phyloP scores from a whole-genome alignment of 2,888 invertebrate genomes.

The Trissoscelio sp. region DNA sequence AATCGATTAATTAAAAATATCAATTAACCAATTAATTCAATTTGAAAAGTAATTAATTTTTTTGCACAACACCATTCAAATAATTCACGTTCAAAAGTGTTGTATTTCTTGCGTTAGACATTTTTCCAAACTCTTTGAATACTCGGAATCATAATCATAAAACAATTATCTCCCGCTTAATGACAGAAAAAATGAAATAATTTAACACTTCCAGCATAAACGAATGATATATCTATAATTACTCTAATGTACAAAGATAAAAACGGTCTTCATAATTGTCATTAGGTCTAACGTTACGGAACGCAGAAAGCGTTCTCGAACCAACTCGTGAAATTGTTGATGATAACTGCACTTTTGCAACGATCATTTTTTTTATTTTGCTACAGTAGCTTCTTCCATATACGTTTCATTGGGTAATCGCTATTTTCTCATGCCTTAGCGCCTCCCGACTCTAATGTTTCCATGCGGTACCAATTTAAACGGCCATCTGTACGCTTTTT shows the following conservation, averaged over 20 bases:
- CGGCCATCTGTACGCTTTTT: constrained; percentile 32
- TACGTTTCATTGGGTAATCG: constrained; percentile 58
- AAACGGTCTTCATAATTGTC: constrained; percentile 11
- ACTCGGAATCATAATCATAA: not conserved
- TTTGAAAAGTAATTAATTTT: too few relatives aligned
- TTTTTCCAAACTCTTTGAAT: too few relatives aligned
- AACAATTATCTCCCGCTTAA: not conserved
- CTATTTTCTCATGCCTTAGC: constrained; percentile 47
- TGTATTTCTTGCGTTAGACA: too few relatives aligned
- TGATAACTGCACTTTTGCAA: constrained; percentile 47
- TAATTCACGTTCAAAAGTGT: too few relatives aligned
- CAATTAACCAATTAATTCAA: too few relatives aligned
- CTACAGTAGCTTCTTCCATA: constrained; percentile 57
- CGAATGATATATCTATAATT: constrained; percentile 27
- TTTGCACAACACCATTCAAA: too few relatives aligned
- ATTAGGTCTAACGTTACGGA: constrained; percentile 32
- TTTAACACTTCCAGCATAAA: constrained; percentile 2
- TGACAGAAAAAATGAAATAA: not conserved
- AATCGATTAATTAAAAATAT: too few relatives aligned
- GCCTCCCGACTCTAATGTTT: constrained; percentile 35
- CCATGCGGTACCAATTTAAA: constrained; percentile 36
- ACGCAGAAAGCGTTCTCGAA: constrained; percentile 25
- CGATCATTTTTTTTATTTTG: constrained; percentile 27
- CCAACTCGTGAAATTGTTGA: constrained; percentile 24
- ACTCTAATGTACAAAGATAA: constrained; percentile 3